Conservation (phyloP, 2,113 vertebrate species). For the Ranitomeya variabilis region DNA sequence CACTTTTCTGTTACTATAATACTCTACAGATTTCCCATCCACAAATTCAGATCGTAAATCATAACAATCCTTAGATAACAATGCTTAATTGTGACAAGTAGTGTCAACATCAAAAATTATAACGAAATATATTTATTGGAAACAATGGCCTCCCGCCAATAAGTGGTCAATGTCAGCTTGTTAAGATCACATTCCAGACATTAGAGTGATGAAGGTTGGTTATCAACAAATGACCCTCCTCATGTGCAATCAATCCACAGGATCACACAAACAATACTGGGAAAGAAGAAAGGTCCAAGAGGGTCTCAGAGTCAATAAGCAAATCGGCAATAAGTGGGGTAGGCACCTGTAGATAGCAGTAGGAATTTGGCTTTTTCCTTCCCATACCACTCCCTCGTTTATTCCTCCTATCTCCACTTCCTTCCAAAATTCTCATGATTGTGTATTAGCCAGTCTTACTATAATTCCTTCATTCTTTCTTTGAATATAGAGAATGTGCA, state of each 20-base stretch:
- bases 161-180: not conserved
- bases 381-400: conserved; percentile 28
- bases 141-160: not conserved
- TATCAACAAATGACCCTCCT: not conserved
- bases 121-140: not conserved
- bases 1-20: no score
- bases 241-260: conserved; percentile 42
- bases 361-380: conserved; percentile 37
- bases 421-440: conserved; percentile 48
- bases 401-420: conserved; percentile 48
- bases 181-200: not conserved
- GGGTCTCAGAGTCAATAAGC: conserved; percentile 18
- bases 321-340: conserved; percentile 16
- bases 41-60: no score
- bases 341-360: conserved; percentile 29
- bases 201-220: not conserved
- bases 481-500: not conserved
- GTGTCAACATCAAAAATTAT: not conserved
- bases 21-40: no score
- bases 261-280: conserved; percentile 56
- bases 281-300: conserved; percentile 26
- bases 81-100: not conserved
- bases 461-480: conserved; percentile 22
- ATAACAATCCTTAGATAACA: not conserved
- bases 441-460: conserved; percentile 31